Percentiles rank a stretch among this genome's conserved stretches.
Evolutionary conservation across 2,113 vertebrate species (phyloP).

Genomic region (Gavia stellata): DNA sequence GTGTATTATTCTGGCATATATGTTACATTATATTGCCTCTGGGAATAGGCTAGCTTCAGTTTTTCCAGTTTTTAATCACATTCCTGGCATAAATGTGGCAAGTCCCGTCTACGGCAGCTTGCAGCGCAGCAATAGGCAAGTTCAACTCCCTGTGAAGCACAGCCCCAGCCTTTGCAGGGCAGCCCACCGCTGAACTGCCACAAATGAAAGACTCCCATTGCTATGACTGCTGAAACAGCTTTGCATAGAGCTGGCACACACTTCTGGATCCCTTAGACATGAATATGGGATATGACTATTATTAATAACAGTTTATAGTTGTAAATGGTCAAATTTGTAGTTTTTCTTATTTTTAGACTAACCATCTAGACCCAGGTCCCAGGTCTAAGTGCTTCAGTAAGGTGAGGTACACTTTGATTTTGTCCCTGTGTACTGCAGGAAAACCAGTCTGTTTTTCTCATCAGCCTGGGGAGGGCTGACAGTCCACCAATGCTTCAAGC

Average conservation of each 20-base stretch:
- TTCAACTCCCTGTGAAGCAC: not conserved
- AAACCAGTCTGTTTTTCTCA: not conserved
- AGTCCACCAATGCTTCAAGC: not conserved
- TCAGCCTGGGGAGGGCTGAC: not conserved
- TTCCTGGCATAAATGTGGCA: constrained; percentile 61
- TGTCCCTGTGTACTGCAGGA: not conserved
- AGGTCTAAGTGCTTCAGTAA: not conserved
- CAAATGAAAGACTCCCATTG: not conserved
- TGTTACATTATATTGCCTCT: constrained; percentile 30
- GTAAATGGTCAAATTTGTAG: not conserved
- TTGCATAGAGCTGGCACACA: not conserved
- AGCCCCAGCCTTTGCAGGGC: not conserved
- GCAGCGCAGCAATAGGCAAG: not conserved
- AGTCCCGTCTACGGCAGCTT: not conserved
- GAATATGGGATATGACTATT: not conserved
- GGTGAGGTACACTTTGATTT: not conserved
- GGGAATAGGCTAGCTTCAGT: constrained; percentile 33
- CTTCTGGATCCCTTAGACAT: not conserved
- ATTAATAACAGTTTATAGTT: not conserved
- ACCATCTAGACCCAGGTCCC: not conserved
- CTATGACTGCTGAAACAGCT: not conserved
- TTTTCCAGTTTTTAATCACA: constrained; percentile 62
- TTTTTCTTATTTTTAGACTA: not conserved
- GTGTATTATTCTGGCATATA: constrained; percentile 29
- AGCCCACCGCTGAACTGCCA: not conserved